phyloP scores from a whole-genome alignment of 2,888 invertebrate genomes.

The Anorthoa munda region DNA sequence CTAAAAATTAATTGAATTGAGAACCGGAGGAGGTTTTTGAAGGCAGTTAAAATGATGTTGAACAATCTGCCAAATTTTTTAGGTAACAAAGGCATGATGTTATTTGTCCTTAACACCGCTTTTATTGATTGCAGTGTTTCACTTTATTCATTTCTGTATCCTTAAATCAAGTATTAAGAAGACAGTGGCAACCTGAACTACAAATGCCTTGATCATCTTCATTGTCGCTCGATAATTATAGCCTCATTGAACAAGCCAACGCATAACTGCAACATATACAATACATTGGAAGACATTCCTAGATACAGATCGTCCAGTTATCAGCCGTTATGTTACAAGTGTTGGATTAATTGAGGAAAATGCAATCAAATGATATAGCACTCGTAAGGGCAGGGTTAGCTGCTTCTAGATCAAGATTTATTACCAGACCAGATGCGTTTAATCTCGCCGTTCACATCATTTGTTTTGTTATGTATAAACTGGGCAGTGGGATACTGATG shows the following conservation, averaged over 20 bases:
- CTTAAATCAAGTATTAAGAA: neutral
- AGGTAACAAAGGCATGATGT: too few relatives aligned
- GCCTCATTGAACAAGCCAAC: neutral
- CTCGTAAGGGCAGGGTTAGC: slow-evolving; percentile 56
- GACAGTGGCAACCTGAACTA: neutral
- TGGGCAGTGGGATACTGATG: neutral
- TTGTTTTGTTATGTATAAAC: neutral
- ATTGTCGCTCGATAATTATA: neutral
- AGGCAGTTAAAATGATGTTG: too few relatives aligned
- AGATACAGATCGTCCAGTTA: slow-evolving; percentile 37
- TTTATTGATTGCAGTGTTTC: too few relatives aligned
- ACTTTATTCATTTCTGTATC: too few relatives aligned
- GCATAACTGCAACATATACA: neutral
- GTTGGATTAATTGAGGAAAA: slow-evolving; percentile 61
- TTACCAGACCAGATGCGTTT: slow-evolving; percentile 33
- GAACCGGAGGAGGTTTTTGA: too few relatives aligned
- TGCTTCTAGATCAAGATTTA: slow-evolving; percentile 56
- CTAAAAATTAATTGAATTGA: too few relatives aligned
- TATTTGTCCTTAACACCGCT: too few relatives aligned
- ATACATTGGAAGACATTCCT: slow-evolving; percentile 41
- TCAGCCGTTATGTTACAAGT: slow-evolving; percentile 38
- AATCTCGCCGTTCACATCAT: slow-evolving; percentile 48
- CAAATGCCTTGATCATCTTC: neutral
- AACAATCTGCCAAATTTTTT: too few relatives aligned
- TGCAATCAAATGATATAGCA: slow-evolving; percentile 54